Conservation (phyloP, 1,140 invertebrate species). For the Caenorhabditis latens region DNA sequence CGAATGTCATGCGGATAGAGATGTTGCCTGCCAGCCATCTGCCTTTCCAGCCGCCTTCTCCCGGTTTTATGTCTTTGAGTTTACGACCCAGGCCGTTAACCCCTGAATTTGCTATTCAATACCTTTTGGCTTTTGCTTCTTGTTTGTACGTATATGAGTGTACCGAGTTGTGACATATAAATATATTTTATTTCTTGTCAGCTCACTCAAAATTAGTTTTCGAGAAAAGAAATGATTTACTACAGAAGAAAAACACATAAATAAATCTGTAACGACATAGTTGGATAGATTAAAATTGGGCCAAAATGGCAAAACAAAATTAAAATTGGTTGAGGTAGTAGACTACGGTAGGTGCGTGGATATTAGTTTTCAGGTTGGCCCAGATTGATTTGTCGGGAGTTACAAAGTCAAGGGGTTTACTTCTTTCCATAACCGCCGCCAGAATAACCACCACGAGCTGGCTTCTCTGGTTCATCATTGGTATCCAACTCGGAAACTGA, state of each 20-base stretch:
- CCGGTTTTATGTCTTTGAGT: conserved; percentile 46
- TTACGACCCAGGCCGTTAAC: conserved; percentile 51
- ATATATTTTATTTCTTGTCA: conserved; percentile 30
- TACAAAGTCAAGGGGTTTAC: neutral
- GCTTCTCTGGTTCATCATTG: conserved; percentile 56
- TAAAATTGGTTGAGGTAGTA: conserved; percentile 38
- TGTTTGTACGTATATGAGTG: conserved; percentile 11
- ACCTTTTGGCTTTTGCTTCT: conserved; percentile 47
- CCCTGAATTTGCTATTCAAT: conserved; percentile 54
- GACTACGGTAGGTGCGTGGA: conserved; percentile 42
- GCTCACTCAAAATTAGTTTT: conserved; percentile 12
- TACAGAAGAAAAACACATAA: conserved; percentile 50
- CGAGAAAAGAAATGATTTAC: conserved; percentile 17
- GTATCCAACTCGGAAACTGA: conserved; percentile 76
- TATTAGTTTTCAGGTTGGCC: neutral
- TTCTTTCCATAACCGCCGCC: conserved; percentile 60
- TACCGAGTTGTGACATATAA: neutral
- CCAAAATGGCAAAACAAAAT: conserved; percentile 36
- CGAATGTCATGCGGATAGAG: conserved; percentile 18
- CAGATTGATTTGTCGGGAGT: neutral
- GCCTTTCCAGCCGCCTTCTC: conserved; percentile 42
- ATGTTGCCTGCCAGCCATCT: conserved; percentile 45
- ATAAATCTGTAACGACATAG: conserved; percentile 55
- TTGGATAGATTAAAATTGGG: conserved; percentile 46
- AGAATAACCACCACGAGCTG: conserved; percentile 36